Evolutionary conservation across 2,888 invertebrate genomes (phyloP), one percentile per base, ranked within the genome.

Genomic region (Drosophila longiperda): DNA sequence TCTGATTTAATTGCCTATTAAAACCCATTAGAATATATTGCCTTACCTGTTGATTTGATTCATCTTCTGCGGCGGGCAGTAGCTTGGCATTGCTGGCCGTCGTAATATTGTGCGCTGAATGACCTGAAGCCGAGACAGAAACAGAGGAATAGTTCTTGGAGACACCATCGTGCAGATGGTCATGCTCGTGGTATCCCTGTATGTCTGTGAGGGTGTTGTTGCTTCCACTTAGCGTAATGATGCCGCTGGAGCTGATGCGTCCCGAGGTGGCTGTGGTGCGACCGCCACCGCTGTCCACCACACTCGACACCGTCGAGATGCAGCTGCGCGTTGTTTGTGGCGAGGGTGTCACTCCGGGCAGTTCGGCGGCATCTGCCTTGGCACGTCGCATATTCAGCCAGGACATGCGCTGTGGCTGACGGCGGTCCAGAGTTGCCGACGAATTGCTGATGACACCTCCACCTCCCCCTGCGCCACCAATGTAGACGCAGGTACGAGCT

Each of bases 51-150:
- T 93, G 87, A 72, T 92, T 92, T 62, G 90, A 85, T 63, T 92
- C 92, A 79, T 93, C 93, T 73, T 93, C 93, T 3, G 78, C 70
- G 2, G 88, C 74, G 26, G 92, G 90, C 81, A 93, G 69, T 38
- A 93, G 59, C 73, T 93, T 93, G 17, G 91, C 90, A 45, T 93
- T 93, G 66, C 93, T 93, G 67, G 92, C 92, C 70, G 92, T 93
- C 52, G 92, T 91, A 36, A 92, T 80, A 76, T 92, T 92, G 76
- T 92, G 89, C 26, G 74, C 65, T 40, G 92, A 82, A 49, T 83
- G 82, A 17, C 67, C 82, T 4, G 82, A 82, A 7, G 83, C 85
- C 52, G 89, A 59, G 2, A 73, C 86, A 9, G 83, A 78, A 36
- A 76, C 75, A 23, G 82, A 67, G 55, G 78, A 92, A 59, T 90